A percentile compares a stretch with the other conserved stretches of the same genome.
Conservation (phyloP, 2,797 vertebrate species). For the Setipinna tenuifilis region DNA sequence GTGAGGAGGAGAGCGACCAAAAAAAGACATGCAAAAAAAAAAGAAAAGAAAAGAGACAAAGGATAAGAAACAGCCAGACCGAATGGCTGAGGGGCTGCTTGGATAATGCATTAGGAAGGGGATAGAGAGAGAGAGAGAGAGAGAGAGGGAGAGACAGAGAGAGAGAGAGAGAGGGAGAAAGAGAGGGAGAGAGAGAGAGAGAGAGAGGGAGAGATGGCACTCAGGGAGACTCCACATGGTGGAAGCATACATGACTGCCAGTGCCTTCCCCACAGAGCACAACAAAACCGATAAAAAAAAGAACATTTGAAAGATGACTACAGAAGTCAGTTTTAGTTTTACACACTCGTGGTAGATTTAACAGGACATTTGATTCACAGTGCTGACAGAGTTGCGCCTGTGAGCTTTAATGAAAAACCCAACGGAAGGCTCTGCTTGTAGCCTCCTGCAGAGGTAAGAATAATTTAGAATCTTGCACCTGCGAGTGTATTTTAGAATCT, state of each 20-base stretch:
- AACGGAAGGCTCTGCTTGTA: background rate
- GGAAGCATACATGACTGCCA: slow-evolving; percentile 65
- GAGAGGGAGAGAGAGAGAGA: background rate
- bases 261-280: slow-evolving; percentile 50
- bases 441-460: background rate
- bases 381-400: background rate
- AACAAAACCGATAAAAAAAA: slow-evolving; percentile 10
- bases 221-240: slow-evolving; percentile 69
- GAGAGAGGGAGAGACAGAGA: too few species aligned
- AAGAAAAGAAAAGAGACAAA: slow-evolving; percentile 36
- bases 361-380: background rate
- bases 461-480: background rate
- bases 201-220: slow-evolving; percentile 65
- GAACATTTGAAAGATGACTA: slow-evolving; percentile 2
- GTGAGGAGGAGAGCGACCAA: slow-evolving; percentile 26
- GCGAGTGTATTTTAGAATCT: too few species aligned
- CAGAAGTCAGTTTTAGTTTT: background rate
- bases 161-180: background rate
- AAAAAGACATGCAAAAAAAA: slow-evolving; percentile 42
- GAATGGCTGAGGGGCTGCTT: slow-evolving; percentile 77
- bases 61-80: slow-evolving; percentile 60
- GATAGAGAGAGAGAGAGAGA: too few species aligned
- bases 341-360: background rate
- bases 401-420: background rate
- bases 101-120: slow-evolving; percentile 70